phyloP scores from a whole-genome alignment of 2,113 vertebrate species.

The Silurus meridionalis region DNA sequence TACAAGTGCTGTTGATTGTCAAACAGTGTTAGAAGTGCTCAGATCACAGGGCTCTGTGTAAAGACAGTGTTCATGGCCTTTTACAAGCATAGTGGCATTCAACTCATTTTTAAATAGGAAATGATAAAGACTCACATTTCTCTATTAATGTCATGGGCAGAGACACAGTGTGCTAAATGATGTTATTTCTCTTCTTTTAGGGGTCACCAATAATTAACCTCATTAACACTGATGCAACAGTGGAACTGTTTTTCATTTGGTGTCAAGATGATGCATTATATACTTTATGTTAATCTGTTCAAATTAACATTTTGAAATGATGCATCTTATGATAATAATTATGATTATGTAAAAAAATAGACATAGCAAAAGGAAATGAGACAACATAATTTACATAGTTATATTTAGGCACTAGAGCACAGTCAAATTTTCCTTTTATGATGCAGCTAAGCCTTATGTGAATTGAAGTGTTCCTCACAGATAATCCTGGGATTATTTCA shows the following conservation, averaged over 20 bases:
- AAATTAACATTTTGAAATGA: neutral
- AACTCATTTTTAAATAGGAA: conserved; percentile 53
- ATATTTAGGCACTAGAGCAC: conserved; percentile 10
- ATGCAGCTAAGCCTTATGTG: conserved; percentile 27
- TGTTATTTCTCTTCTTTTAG: neutral
- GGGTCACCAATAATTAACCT: neutral
- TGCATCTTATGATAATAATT: neutral
- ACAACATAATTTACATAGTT: neutral
- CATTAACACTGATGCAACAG: neutral
- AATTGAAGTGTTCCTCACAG: conserved; percentile 39
- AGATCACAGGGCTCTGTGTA: conserved; percentile 68
- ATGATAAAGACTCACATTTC: conserved; percentile 59
- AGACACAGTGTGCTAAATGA: conserved; percentile 48
- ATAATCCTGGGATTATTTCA: conserved; percentile 45
- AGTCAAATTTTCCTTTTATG: conserved; percentile 21
- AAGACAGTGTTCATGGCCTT: conserved; percentile 58
- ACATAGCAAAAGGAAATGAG: neutral
- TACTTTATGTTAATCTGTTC: conserved; percentile 3
- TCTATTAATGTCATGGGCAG: conserved; percentile 60
- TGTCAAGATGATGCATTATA: neutral
- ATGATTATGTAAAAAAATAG: neutral
- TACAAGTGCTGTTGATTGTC: conserved; percentile 76
- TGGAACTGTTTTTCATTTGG: neutral
- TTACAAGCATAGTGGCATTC: conserved; percentile 50
- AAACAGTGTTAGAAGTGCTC: conserved; percentile 72